Conservation (phyloP, 2,113 vertebrate genomes). For the Canis aureus region DNA sequence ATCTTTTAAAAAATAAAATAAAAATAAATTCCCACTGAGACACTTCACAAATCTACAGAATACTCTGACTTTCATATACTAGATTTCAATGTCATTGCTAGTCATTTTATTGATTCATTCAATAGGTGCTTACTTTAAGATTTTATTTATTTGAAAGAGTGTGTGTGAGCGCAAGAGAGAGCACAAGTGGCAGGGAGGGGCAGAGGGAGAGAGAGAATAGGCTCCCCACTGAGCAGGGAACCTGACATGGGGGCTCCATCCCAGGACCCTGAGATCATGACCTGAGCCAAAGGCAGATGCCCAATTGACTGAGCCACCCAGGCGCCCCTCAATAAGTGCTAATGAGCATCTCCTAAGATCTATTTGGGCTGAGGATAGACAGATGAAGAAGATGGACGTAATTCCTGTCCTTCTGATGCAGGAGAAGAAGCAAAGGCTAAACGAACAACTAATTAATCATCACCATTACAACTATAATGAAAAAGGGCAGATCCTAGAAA, state of each 20-base stretch:
- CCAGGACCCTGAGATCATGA: neutral
- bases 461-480: neutral
- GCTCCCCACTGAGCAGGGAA: neutral
- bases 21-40: neutral
- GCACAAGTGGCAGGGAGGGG: neutral
- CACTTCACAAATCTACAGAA: neutral
- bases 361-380: neutral
- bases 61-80: neutral
- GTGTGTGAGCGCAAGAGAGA: neutral
- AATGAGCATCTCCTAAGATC: neutral
- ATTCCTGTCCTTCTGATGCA: neutral
- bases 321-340: neutral
- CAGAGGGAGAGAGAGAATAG: neutral
- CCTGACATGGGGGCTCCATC: neutral
- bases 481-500: neutral
- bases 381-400: neutral
- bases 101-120: conserved; percentile 29
- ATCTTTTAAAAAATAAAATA: too few species aligned
- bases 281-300: neutral
- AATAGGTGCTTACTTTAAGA: neutral
- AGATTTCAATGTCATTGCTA: neutral
- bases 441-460: conserved; percentile 37
- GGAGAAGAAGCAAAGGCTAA: conserved; percentile 31
- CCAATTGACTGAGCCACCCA: neutral
- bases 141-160: neutral